Base-by-base conservation (phyloP, 1,140 invertebrate genomes). In the Drosophila suzukii region DNA sequence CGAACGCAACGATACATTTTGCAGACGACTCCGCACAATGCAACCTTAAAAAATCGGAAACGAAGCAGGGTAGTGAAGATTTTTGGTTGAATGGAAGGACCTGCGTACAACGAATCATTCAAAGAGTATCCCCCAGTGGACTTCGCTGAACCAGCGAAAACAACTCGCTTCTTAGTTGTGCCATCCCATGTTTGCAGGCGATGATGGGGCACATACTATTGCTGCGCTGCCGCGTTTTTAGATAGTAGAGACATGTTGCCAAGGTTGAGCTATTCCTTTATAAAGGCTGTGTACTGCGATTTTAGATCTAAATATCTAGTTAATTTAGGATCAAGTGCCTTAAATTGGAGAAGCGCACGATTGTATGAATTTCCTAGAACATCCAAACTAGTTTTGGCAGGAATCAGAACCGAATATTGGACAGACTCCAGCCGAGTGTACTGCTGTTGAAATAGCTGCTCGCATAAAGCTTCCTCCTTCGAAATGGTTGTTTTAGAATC, bases 31-130 rank as follows among this genome's bases (percentile, higher is more conserved):
- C 51, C 36, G 10, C 51, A 39, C 51, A 54, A 27, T 8, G 51
- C 51, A 54, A 39, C 51, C 12, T 54, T 38, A 17, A 54, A 54
- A 39, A 54, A 54, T 34, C 34, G 17, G 6, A 13, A 41, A 41
- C 43, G 4, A 20, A 46, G 43, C 15, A 46, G 10, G n/a, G 43
- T 59, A n/a, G 2, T 36, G 17, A 24, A 59, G 15, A 47, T 47
- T 58, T 36, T 59, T 13, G 43, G 56, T 10, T 59, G 43, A 20
- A 58, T 46, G 6, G 41, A 58, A 7, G 41, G 15, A 43, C 41
- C 41, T 6, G 56, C 27, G 7, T 15, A 43, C 41, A 43, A 43
- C 41, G 17, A n/a, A 58, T 58, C 41, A 13, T 58, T 58, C 10
- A 58, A 12, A 32, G 30, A 44, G 8, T 41, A 43, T 27, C 41